Evolutionary conservation across 2,888 invertebrate species (phyloP).

Genomic region (Synergus itoensis): DNA sequence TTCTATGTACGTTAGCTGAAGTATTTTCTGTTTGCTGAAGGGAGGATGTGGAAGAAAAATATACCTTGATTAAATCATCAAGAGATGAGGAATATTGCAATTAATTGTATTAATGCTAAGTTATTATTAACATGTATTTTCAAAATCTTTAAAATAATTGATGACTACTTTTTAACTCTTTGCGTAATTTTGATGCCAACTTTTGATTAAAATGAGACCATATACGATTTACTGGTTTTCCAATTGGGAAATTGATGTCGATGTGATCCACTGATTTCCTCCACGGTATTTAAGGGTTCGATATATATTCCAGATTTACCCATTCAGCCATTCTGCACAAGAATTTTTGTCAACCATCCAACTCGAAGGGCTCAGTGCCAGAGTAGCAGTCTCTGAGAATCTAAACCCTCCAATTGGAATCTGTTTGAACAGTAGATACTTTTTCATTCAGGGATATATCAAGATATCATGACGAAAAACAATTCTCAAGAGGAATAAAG

Average conservation of each 20-base stretch:
- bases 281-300: neutral
- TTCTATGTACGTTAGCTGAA: neutral
- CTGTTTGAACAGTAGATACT: slow-evolving; percentile 23
- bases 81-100: neutral
- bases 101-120: neutral
- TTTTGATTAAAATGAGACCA: neutral
- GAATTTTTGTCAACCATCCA: slow-evolving; percentile 41
- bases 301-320: slow-evolving; percentile 3
- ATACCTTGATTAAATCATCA: neutral
- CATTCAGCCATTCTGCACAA: slow-evolving; percentile 12
- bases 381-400: slow-evolving; percentile 1
- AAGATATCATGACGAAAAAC: neutral
- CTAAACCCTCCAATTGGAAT: slow-evolving; percentile 32
- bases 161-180: neutral
- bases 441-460: neutral
- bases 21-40: neutral
- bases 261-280: neutral
- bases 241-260: neutral
- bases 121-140: neutral
- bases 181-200: neutral
- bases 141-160: neutral
- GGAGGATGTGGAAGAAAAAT: neutral
- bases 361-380: slow-evolving; percentile 34
- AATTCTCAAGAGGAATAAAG: neutral
- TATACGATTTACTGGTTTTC: neutral